Conservation (phyloP, 2,113 vertebrate genomes). For the Galemys pyrenaicus region DNA sequence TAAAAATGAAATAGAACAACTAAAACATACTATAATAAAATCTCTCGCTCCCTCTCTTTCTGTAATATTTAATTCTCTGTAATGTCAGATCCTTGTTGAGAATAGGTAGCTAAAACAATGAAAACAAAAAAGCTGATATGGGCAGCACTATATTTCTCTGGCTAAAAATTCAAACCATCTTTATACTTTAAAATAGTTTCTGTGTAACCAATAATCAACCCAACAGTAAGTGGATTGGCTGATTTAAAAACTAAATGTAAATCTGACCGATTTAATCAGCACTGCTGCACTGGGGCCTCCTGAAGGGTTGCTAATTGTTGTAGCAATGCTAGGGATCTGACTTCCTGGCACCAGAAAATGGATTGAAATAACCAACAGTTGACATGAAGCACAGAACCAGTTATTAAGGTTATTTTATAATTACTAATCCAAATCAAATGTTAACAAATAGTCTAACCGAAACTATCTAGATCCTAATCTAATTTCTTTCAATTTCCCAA, state of each 20-base stretch:
- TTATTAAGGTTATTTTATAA: conserved; percentile 9
- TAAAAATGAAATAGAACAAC: not conserved
- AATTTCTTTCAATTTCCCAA: not conserved
- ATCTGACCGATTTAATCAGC: not conserved
- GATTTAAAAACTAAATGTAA: not conserved
- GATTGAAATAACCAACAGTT: not conserved
- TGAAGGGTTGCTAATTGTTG: not conserved
- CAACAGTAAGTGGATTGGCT: not conserved
- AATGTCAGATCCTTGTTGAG: not conserved
- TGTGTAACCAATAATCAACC: not conserved
- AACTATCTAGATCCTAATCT: not conserved
- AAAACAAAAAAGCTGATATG: not conserved
- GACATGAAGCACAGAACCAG: not conserved
- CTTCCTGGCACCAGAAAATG: not conserved
- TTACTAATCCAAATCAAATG: not conserved
- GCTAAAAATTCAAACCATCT: conserved; percentile 8
- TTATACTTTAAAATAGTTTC: not conserved
- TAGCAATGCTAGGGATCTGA: not conserved
- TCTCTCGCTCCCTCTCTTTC: not conserved
- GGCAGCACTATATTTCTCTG: not conserved
- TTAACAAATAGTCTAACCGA: conserved; percentile 7
- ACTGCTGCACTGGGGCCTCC: not conserved
- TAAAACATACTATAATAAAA: not conserved
- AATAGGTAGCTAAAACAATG: not conserved
- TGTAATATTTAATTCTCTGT: not conserved